These are phyloP conservation scores for Samia ricini DNA, from an alignment of 1,140 invertebrate species.

Conservation along the genomic window DNA sequence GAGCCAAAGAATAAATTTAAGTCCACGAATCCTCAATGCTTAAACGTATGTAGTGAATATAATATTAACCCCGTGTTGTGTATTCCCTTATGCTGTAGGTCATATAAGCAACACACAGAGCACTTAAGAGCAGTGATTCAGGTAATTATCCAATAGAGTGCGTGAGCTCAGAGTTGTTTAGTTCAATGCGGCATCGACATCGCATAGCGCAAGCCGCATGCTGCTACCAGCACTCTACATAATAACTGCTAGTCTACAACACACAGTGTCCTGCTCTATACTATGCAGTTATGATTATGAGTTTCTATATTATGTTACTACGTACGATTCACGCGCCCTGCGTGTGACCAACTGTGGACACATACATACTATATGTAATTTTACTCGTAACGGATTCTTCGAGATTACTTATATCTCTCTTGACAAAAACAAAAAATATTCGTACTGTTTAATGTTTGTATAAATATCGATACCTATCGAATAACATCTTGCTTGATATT, in stretches of 20 bases:
- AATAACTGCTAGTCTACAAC: slow-evolving; percentile 1
- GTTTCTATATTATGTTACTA: slow-evolving; percentile 3
- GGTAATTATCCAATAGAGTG: slow-evolving; percentile 70
- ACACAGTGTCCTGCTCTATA: background rate
- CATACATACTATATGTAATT: slow-evolving; percentile 10
- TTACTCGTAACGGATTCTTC: background rate
- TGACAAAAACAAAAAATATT: too few relatives aligned
- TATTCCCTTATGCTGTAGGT: background rate
- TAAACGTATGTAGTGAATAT: background rate
- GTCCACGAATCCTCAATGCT: background rate
- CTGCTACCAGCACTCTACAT: slow-evolving; percentile 4
- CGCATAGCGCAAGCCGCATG: slow-evolving; percentile 10
- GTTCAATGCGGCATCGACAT: background rate
- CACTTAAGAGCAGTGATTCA: slow-evolving; percentile 42
- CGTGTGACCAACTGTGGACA: slow-evolving; percentile 40
- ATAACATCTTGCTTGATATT: too few relatives aligned
- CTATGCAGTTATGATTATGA: background rate
- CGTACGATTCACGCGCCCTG: slow-evolving; percentile 34
- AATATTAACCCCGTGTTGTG: background rate
- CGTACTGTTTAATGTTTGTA: too few relatives aligned
- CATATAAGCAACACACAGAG: background rate
- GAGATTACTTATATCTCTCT: too few relatives aligned
- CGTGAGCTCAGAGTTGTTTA: slow-evolving; percentile 42
- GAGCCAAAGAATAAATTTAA: too few relatives aligned
- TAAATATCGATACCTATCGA: too few relatives aligned